Conservation (phyloP, 2,888 invertebrate genomes). For the Lymantria monacha region DNA sequence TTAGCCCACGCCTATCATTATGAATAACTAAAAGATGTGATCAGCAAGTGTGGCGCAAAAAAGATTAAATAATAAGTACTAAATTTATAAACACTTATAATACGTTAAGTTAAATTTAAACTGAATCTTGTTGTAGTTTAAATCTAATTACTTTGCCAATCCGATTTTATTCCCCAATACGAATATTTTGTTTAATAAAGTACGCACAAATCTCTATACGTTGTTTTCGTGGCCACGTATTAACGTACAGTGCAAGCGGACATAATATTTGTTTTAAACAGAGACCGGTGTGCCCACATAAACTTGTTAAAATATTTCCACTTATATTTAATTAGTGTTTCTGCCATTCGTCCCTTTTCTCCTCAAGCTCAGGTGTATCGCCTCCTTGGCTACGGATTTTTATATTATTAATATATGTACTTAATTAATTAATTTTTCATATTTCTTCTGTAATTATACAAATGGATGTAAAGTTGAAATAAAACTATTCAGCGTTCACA, state of each 20-base stretch:
- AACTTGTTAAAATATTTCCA: conserved; percentile 81
- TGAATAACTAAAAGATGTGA: no score
- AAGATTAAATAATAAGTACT: no score
- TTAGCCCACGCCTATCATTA: no score
- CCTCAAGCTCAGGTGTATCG: conserved; percentile 62
- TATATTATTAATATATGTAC: conserved; percentile 21
- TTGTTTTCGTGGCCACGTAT: conserved; percentile 10
- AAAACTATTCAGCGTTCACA: no score
- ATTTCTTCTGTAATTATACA: background rate
- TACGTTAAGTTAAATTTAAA: no score
- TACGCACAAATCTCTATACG: background rate
- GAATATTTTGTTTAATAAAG: no score
- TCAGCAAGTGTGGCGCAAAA: no score
- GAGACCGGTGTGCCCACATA: conserved; percentile 61
- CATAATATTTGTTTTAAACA: conserved; percentile 77
- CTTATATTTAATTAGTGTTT: conserved; percentile 77
- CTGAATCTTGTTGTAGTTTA: no score
- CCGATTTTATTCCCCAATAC: no score
- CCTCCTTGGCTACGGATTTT: conserved; percentile 38
- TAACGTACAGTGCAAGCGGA: conserved; percentile 53
- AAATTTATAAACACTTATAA: no score
- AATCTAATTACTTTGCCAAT: no score
- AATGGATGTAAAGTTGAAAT: no score
- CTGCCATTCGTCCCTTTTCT: conserved; percentile 65
- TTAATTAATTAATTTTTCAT: conserved; percentile 10